These are phyloP conservation scores for Hypotaenidia philippensis DNA, from an alignment of 2,797 vertebrate genomes.

Conservation along the genomic window DNA sequence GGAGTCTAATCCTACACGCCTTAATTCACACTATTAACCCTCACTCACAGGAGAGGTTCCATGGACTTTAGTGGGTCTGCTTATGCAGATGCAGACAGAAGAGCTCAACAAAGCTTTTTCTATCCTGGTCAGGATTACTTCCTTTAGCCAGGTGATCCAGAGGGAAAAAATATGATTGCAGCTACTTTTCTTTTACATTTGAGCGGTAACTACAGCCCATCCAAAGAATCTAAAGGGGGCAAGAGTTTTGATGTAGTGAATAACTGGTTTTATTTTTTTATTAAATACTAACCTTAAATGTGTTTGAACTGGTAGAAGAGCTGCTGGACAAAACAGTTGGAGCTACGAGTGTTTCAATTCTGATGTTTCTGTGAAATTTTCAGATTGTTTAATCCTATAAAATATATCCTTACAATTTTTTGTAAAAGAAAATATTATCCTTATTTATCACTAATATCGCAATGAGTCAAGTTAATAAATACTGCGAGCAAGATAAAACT, in stretches of 20 bases:
- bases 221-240: conserved; percentile 17
- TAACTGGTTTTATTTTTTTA: conserved; percentile 42
- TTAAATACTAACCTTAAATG: conserved; percentile 56
- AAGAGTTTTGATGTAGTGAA: conserved; percentile 15
- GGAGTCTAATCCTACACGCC: conserved; percentile 2
- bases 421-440: conserved; percentile 72
- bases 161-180: not conserved
- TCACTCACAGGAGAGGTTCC: not conserved
- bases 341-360: conserved; percentile 73
- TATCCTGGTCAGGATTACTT: not conserved
- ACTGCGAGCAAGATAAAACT: conserved; percentile 57
- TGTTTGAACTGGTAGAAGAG: conserved; percentile 42
- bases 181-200: conserved; percentile 45
- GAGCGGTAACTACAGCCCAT: conserved; percentile 5
- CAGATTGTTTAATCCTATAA: conserved; percentile 73
- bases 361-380: conserved; percentile 82
- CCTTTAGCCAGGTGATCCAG: not conserved
- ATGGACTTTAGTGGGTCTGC: not conserved
- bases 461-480: conserved; percentile 75
- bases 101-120: not conserved
- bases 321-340: conserved; percentile 54
- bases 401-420: conserved; percentile 74
- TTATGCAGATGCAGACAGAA: not conserved
- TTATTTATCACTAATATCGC: conserved; percentile 77
- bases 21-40: not conserved